These are phyloP conservation scores for Psix sp. DNA, from an alignment of 1,140 invertebrate genomes.

Conservation along the genomic window DNA sequence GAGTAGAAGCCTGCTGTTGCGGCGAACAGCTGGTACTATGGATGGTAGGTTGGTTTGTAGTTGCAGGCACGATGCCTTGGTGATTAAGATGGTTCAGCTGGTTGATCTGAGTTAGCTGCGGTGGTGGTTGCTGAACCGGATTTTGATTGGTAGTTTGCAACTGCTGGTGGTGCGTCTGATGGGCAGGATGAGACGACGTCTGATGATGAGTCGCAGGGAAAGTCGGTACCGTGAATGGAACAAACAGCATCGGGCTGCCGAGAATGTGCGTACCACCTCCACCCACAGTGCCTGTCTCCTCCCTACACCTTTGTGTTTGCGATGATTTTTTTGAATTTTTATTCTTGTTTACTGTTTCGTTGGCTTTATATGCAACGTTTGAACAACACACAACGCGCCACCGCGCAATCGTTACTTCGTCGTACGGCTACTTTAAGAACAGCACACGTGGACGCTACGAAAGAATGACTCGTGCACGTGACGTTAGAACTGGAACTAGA, in stretches of 20 bases:
- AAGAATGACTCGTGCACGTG: constrained; percentile 33
- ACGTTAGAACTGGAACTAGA: constrained; percentile 32
- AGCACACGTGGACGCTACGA: constrained; percentile 45
- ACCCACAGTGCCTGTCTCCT: constrained; percentile 77
- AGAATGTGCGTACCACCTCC: constrained; percentile 77
- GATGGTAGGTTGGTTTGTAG: constrained; percentile 69
- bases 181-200: constrained; percentile 71
- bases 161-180: constrained; percentile 75
- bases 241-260: constrained; percentile 78
- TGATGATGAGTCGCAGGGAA: constrained; percentile 75
- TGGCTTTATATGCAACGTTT: constrained; percentile 38
- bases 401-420: constrained; percentile 62
- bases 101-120: constrained; percentile 69
- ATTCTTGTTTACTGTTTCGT: constrained; percentile 51
- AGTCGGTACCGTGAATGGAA: constrained; percentile 77
- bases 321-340: constrained; percentile 62
- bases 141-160: constrained; percentile 62
- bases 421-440: constrained; percentile 49
- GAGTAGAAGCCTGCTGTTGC: constrained; percentile 74
- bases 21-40: constrained; percentile 76
- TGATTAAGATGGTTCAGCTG: constrained; percentile 74
- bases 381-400: constrained; percentile 46
- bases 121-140: constrained; percentile 59
- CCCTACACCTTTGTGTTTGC: constrained; percentile 74
- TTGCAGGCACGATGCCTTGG: constrained; percentile 70